Base-by-base conservation (phyloP, 1,140 invertebrate species). In the Psix sp. region DNA sequence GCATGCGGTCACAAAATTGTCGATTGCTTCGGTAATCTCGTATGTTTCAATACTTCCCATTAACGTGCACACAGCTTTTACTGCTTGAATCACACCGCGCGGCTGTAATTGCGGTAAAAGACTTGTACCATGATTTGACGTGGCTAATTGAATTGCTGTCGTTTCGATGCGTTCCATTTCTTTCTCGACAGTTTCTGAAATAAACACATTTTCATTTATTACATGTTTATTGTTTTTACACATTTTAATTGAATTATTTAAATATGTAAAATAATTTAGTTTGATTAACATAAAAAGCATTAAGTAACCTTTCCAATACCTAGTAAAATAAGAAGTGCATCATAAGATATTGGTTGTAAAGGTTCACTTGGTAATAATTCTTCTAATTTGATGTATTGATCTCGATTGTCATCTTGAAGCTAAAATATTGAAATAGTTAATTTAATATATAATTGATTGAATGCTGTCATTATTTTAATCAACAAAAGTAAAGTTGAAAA, bases 51-150 rank as follows among this genome's bases (percentile, higher is more conserved):
- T 91, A 54, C 92, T 93, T 7, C 94, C 94, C 66, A 98, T 91
- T 15, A 96, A 86, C 16, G 95, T 92, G 82, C 95, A 96, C 5
- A 99, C 92, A 0, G 95, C 95, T 87, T 98, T 98, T 0, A 98
- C 94, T 0, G 95, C 93, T 85, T 98, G 96, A 13, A 93, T 89
- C 33, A 96, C 91, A 13, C 91, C 87, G 67, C 90, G 88, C 2
- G 90, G 88, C 77, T 92, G 89, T 16, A 90, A 76, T 39, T 84
- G 80, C 11, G 88, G 85, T 59, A 88, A 77, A 38, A 86, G 77
- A 62, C 79, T 82, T 36, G 83, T 83, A 51, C 81, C 89, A 9
- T 88, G 86, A 77, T 83, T 83, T 36, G 80, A 76, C 1, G 88
- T 88, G 14, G 88, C 88, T 9, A 88, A 87, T 46, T 90, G 90